Base-by-base conservation (phyloP, 2,888 invertebrate genomes). In the Trisateles emortualis region DNA sequence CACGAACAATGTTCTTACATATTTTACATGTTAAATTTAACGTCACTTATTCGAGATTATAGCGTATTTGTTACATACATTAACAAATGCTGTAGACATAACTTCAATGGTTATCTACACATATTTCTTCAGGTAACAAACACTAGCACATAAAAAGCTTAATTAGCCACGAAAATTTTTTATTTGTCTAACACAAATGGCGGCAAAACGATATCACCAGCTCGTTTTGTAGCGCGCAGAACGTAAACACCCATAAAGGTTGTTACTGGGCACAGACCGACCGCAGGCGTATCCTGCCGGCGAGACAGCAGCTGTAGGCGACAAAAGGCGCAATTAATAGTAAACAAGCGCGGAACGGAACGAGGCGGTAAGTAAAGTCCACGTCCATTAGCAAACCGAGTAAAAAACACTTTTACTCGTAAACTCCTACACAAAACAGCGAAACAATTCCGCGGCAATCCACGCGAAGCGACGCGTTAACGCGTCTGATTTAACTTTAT, bases 261-360 rank as follows among this genome's bases (percentile, higher is more conserved):
- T 69, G 75, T 73, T 60, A 61, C 70, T 72, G 69, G 45, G 71
- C 63, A 56, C 72, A 68, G 65, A 64, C 57, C 64, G 54, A 72
- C 79, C 78, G 57, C 78, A 72, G 57, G 66, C 59, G 62, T 59
- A 72, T 64, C 63, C 63, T 57, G 50, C 59, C 63, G 61, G 64
- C 70, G 72, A 75, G 78, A 77, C 78, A 76, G 75, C 83, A 80
- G 81, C 82, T 84, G 86, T 74, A 77, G 74, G 83, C 84, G 85
- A 87, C 88, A 87, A 89, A 87, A 88, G 87, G 84, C 84, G 86
- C 87, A 89, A 90, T 88, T 88, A 89, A 88, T 88, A 87, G 81
- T 81, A 85, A 88, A 85, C 86, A 86, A 84, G 83, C 83, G 76
- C 73, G 72, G 71, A 79, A 76, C 79, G 79, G 76, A 77, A 76